Conservation (phyloP, 2,888 invertebrate genomes). For the Cosmorhoe ocellata region DNA sequence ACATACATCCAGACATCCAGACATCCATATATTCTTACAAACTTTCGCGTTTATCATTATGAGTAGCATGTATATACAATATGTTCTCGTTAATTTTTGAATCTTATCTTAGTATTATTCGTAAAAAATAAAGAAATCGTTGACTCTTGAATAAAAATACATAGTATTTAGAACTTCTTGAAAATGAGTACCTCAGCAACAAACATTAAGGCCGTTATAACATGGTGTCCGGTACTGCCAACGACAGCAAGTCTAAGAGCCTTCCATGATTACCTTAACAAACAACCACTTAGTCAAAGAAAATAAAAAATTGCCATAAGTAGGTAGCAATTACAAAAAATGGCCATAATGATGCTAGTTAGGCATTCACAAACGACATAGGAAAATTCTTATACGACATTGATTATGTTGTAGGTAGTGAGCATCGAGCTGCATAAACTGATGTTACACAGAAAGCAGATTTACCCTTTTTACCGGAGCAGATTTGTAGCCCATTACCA, state of each 20-base stretch:
- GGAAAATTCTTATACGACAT: slow-evolving; percentile 79
- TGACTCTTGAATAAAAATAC: no score
- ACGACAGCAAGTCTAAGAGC: slow-evolving; percentile 7
- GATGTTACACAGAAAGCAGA: slow-evolving; percentile 4
- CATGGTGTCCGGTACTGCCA: background rate
- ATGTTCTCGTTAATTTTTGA: no score
- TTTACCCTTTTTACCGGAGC: background rate
- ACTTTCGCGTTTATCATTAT: no score
- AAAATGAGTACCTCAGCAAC: no score
- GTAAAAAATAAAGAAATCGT: no score
- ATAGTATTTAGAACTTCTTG: no score
- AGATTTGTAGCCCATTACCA: background rate
- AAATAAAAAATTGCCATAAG: slow-evolving; percentile 61
- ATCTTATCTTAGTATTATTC: no score
- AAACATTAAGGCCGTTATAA: no score
- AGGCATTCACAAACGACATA: slow-evolving; percentile 77
- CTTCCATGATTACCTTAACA: slow-evolving; percentile 27
- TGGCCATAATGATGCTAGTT: slow-evolving; percentile 63
- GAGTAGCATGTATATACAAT: no score
- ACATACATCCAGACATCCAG: no score
- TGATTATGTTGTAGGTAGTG: slow-evolving; percentile 72
- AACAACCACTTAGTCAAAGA: slow-evolving; percentile 44
- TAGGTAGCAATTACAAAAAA: slow-evolving; percentile 76
- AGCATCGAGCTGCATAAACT: slow-evolving; percentile 51
- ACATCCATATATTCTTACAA: no score